A percentile compares a stretch with the other conserved stretches of the same genome.
Conservation (phyloP, 2,797 vertebrate genomes). For the Denticeps clupeoides region DNA sequence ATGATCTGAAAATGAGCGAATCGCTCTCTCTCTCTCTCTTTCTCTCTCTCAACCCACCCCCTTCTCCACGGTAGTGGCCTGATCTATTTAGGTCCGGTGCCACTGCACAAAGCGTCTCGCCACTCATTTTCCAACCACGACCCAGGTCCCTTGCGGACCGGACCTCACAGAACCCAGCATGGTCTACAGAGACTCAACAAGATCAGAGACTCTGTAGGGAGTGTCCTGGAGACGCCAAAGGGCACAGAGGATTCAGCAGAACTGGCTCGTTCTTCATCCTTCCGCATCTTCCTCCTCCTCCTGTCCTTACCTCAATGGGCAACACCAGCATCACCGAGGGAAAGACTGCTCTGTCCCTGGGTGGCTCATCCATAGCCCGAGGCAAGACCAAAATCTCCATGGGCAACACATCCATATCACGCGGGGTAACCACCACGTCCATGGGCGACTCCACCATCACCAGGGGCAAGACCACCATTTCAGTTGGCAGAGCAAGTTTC, state of each 20-base stretch:
- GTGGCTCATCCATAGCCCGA: constrained; percentile 61
- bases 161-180: constrained; percentile 39
- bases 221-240: no score
- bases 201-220: no score
- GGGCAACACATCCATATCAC: constrained; percentile 59
- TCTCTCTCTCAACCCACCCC: constrained; percentile 24
- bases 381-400: constrained; percentile 63
- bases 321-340: constrained; percentile 69
- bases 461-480: constrained; percentile 57
- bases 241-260: no score
- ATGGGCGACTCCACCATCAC: constrained; percentile 62
- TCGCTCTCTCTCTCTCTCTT: constrained; percentile 22
- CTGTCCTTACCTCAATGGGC: constrained; percentile 48
- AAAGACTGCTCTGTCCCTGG: constrained; percentile 66
- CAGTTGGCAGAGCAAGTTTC: constrained; percentile 62
- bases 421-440: constrained; percentile 63
- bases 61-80: constrained; percentile 44
- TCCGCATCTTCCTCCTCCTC: background rate
- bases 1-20: constrained; percentile 51
- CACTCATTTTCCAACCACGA: constrained; percentile 38
- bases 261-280: no score
- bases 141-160: constrained; percentile 26
- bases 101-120: constrained; percentile 37
- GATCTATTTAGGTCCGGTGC: constrained; percentile 56
- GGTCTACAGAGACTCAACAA: no score